These are phyloP conservation scores for Eubasilissa splendida DNA, from an alignment of 2,888 invertebrate species.

Conservation along the genomic window DNA sequence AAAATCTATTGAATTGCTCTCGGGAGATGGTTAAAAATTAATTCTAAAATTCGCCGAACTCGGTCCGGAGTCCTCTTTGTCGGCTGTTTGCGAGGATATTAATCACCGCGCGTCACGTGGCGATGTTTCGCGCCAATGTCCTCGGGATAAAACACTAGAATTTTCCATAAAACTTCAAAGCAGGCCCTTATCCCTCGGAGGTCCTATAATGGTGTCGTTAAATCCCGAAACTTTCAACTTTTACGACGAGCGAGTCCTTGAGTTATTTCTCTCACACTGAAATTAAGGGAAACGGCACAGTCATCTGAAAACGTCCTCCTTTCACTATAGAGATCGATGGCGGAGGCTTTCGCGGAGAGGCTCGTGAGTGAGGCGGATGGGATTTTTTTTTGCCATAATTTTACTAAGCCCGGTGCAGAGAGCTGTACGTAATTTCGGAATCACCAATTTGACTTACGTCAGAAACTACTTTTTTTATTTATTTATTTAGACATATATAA, in stretches of 20 bases:
- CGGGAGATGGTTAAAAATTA: no score
- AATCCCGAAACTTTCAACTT: conserved; percentile 44
- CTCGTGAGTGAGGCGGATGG: not conserved
- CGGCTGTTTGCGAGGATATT: conserved; percentile 19
- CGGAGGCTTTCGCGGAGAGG: not conserved
- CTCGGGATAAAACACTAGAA: conserved; percentile 34
- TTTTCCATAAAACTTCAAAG: conserved; percentile 40
- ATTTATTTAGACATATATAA: no score
- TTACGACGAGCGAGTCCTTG: conserved; percentile 34
- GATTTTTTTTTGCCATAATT: not conserved
- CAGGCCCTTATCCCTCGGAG: conserved; percentile 25
- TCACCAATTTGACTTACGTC: not conserved
- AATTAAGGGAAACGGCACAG: conserved; percentile 16
- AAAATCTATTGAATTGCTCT: no score
- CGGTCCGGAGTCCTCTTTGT: not conserved
- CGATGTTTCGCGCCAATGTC: not conserved
- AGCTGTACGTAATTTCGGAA: no score
- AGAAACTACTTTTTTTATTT: not conserved
- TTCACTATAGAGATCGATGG: conserved; percentile 27
- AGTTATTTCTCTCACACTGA: conserved; percentile 30
- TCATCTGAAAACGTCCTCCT: conserved; percentile 20
- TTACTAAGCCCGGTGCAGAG: not conserved
- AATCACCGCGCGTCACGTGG: conserved; percentile 23
- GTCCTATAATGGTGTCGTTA: conserved; percentile 42
- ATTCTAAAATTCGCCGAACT: no score